Percentiles rank a stretch among this genome's conserved stretches.
Conservation (phyloP, 2,888 invertebrate genomes). For the Lucinisca nassula region DNA sequence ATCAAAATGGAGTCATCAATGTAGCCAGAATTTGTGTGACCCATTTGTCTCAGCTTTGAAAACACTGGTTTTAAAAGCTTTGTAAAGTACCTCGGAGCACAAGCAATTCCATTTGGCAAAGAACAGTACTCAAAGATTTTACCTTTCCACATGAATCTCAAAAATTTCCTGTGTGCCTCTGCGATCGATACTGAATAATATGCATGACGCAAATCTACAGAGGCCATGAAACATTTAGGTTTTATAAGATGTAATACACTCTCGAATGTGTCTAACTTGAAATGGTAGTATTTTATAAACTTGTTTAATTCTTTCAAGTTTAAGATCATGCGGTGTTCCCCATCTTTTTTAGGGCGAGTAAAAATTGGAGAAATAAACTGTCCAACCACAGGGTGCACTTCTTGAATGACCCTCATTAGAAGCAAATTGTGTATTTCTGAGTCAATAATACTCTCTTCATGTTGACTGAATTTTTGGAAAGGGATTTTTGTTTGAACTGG, state of each 20-base stretch:
- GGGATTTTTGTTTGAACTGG: background rate
- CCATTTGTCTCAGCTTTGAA: too few relatives aligned
- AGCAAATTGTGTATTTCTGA: constrained; percentile 1
- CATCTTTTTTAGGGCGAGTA: constrained; percentile 15
- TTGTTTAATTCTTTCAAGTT: constrained; percentile 8
- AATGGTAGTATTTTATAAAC: constrained; percentile 7
- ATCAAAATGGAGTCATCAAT: too few relatives aligned
- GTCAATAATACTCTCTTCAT: background rate
- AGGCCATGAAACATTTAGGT: constrained; percentile 10
- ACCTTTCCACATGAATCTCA: constrained; percentile 14
- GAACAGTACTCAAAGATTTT: constrained; percentile 7
- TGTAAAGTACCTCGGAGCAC: too few relatives aligned
- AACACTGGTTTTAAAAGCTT: too few relatives aligned
- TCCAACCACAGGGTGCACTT: background rate
- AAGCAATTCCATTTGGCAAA: too few relatives aligned
- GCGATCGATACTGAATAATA: constrained; percentile 11
- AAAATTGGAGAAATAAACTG: constrained; percentile 27
- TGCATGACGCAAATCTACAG: background rate
- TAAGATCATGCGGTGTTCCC: constrained; percentile 5
- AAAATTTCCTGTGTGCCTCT: background rate
- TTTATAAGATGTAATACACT: background rate
- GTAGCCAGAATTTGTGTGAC: too few relatives aligned
- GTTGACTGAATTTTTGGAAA: background rate
- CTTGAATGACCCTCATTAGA: background rate
- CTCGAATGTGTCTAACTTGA: constrained; percentile 8